Percentiles rank a stretch among this genome's conserved stretches.
phyloP scores from a whole-genome alignment of 2,797 vertebrate genomes.

The Manis pentadactyla region DNA sequence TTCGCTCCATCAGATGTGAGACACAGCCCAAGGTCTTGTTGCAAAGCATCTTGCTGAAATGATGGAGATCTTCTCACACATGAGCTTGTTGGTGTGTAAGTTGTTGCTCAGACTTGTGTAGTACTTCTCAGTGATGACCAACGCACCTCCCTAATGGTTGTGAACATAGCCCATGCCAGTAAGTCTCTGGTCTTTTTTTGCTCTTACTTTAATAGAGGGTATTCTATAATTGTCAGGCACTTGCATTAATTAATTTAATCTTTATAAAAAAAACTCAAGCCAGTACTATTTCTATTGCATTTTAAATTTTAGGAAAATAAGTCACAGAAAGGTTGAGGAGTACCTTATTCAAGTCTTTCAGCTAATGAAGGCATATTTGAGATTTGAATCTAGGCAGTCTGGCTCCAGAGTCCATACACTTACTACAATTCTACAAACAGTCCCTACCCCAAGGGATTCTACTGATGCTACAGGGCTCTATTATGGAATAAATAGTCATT shows the following conservation, averaged over 20 bases:
- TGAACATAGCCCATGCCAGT: no score
- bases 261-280: neutral
- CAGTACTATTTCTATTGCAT: neutral
- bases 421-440: neutral
- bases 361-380: neutral
- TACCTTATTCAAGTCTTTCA: neutral
- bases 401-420: neutral
- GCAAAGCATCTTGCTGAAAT: no score
- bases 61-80: no score
- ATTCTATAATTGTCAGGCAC: neutral
- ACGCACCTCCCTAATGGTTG: no score
- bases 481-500: neutral
- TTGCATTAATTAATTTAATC: neutral
- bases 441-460: neutral
- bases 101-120: no score
- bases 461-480: neutral
- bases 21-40: no score
- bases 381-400: neutral
- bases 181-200: no score
- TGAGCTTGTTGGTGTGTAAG: no score
- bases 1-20: no score
- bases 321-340: neutral
- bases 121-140: no score
- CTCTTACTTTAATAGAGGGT: neutral
- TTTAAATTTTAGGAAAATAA: conserved; percentile 1